Evolutionary conservation across 2,888 invertebrate species (phyloP).

Genomic region (Fragum fragum): DNA sequence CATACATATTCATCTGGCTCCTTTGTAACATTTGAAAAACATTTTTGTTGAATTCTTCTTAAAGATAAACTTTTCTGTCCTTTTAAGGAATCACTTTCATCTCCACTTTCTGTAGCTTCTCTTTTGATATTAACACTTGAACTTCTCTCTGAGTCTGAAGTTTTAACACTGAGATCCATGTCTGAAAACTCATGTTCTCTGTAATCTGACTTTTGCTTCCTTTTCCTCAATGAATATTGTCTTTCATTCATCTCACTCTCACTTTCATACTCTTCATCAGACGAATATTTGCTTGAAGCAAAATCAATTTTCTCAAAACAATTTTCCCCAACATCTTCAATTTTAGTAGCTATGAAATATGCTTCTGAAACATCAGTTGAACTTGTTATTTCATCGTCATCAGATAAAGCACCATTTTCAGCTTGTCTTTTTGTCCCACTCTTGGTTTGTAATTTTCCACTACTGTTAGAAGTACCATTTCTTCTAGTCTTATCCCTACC

Average conservation of each 20-base stretch:
- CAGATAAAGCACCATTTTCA: background rate
- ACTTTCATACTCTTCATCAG: background rate
- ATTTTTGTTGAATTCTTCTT: background rate
- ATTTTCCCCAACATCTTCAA: background rate
- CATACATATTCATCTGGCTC: background rate
- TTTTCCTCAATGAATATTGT: slow-evolving; percentile 7
- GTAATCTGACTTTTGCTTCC: background rate
- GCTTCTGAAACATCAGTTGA: slow-evolving; percentile 13
- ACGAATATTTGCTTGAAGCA: background rate
- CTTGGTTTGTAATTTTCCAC: background rate
- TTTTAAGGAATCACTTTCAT: background rate
- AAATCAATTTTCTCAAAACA: background rate
- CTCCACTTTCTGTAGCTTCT: background rate
- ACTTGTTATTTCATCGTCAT: slow-evolving; percentile 24
- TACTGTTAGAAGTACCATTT: background rate
- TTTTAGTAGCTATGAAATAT: background rate
- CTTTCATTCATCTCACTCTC: slow-evolving; percentile 22
- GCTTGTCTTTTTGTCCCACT: background rate
- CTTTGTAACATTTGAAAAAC: too few species aligned
- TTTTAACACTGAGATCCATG: background rate
- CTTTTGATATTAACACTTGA: slow-evolving; percentile 3
- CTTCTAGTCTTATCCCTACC: background rate
- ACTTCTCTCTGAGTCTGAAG: slow-evolving; percentile 26
- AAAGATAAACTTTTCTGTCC: background rate
- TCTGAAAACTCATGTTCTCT: slow-evolving; percentile 16